Conservation (phyloP, 2,113 vertebrate species). For the Vicugna pacos region DNA sequence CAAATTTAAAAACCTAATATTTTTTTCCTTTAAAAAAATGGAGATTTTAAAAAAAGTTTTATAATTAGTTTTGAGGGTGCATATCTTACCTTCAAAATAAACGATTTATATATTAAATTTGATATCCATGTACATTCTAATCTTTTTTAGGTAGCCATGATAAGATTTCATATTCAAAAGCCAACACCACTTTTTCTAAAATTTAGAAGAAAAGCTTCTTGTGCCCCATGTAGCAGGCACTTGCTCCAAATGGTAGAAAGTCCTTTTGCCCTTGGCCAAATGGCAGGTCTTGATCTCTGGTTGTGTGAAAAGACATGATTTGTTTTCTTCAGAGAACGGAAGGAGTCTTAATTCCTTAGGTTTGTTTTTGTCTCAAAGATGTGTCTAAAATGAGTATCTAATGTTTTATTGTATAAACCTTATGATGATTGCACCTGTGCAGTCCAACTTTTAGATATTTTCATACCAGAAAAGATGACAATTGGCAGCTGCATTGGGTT, state of each 20-base stretch:
- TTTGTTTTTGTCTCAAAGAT: constrained; percentile 38
- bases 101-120: constrained; percentile 71
- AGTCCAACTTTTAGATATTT: constrained; percentile 73
- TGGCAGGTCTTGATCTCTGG: not conserved
- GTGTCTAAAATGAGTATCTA: constrained; percentile 3
- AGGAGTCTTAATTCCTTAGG: constrained; percentile 13
- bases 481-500: constrained; percentile 84
- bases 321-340: constrained; percentile 24
- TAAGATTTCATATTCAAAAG: constrained; percentile 52
- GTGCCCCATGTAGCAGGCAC: not conserved
- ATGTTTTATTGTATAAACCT: not conserved
- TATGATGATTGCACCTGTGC: not conserved
- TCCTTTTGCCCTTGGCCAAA: not conserved
- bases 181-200: constrained; percentile 30
- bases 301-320: not conserved
- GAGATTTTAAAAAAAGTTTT: constrained; percentile 40
- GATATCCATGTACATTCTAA: constrained; percentile 60
- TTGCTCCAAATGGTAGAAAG: not conserved
- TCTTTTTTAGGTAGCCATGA: constrained; percentile 26
- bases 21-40: constrained; percentile 62
- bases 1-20: constrained; percentile 68
- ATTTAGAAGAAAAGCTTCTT: constrained; percentile 18
- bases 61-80: constrained; percentile 67
- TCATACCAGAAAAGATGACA: constrained; percentile 73
- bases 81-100: constrained; percentile 58